Conservation (phyloP, 2,888 invertebrate genomes). For the Campoplex nolae region DNA sequence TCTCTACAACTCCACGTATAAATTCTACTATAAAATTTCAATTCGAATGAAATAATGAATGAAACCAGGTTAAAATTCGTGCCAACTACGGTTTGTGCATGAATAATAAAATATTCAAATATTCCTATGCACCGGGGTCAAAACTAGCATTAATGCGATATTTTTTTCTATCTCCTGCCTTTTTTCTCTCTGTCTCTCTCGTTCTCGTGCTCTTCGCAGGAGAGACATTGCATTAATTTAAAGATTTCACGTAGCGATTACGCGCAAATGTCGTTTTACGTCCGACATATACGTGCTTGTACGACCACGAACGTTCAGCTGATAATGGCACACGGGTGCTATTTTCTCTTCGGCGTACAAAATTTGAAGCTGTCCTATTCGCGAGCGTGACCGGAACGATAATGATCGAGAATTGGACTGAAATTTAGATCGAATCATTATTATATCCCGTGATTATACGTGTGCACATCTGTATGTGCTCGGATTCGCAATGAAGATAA, state of each 20-base stretch:
- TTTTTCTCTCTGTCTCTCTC: background rate
- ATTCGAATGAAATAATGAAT: background rate
- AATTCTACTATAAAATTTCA: background rate
- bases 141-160: conserved; percentile 36
- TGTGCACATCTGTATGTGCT: background rate
- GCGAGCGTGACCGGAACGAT: conserved; percentile 58
- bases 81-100: conserved; percentile 23
- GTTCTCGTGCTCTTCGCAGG: conserved; percentile 4
- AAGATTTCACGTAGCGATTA: conserved; percentile 62
- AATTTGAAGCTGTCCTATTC: conserved; percentile 25
- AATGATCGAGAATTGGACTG: conserved; percentile 49
- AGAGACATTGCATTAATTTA: conserved; percentile 44
- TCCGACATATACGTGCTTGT: conserved; percentile 30
- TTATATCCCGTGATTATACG: conserved; percentile 12
- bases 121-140: conserved; percentile 43
- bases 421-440: background rate
- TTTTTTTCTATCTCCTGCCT: background rate
- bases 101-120: conserved; percentile 62
- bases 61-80: conserved; percentile 10
- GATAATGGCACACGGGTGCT: conserved; percentile 17
- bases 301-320: background rate
- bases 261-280: conserved; percentile 45
- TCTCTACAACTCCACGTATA: background rate
- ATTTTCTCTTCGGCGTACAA: conserved; percentile 29
- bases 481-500: background rate